These are phyloP conservation scores for Ataeniobius toweri DNA, from an alignment of 2,797 vertebrate genomes.

Conservation along the genomic window DNA sequence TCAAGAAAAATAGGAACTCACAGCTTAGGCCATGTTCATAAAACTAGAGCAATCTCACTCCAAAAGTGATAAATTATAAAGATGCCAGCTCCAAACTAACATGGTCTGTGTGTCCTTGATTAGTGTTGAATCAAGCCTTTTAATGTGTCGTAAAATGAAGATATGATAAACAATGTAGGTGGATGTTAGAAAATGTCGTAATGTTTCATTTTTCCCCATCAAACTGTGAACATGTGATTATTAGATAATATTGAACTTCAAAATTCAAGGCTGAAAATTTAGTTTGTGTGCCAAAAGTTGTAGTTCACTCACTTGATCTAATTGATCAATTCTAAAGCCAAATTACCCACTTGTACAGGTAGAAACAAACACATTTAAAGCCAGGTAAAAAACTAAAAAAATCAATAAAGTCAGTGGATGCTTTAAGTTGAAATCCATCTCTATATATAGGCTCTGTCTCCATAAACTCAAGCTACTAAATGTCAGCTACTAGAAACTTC, in stretches of 20 bases:
- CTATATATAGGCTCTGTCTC: not conserved
- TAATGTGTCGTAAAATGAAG: not conserved
- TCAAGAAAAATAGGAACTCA: slow-evolving; percentile 42
- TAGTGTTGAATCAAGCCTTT: slow-evolving; percentile 25
- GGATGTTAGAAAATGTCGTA: not conserved
- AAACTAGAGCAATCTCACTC: slow-evolving; percentile 26
- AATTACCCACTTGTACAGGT: not conserved
- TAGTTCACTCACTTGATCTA: not conserved
- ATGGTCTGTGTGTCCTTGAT: not conserved
- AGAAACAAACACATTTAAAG: not conserved
- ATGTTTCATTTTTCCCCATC: not conserved
- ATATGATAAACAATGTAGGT: not conserved
- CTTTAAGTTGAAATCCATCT: not conserved
- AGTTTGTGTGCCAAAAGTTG: not conserved
- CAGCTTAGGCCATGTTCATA: slow-evolving; percentile 39
- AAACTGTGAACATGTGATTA: not conserved
- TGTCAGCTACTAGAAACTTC: not conserved
- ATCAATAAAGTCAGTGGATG: not conserved
- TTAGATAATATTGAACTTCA: not conserved
- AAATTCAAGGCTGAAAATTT: not conserved
- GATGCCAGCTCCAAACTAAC: slow-evolving; percentile 6
- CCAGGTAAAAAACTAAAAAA: not conserved
- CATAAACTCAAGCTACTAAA: not conserved
- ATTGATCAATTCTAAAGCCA: not conserved
- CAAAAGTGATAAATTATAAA: slow-evolving; percentile 25